Evolutionary conservation across 2,113 vertebrate species (phyloP).

Genomic region (Corythaeola cristata): DNA sequence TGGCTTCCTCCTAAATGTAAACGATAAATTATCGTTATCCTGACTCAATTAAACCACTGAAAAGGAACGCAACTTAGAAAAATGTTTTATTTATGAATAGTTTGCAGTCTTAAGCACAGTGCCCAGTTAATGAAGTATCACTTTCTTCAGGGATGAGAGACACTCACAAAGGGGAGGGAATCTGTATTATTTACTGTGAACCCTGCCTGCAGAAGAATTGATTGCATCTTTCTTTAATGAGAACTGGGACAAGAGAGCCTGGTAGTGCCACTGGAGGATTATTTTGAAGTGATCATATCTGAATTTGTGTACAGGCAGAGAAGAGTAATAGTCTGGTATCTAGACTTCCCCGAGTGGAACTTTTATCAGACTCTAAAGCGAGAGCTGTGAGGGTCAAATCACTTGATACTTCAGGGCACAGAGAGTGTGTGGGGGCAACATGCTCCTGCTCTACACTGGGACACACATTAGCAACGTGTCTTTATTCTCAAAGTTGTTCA

Average conservation of each 20-base stretch:
- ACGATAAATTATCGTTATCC: slow-evolving; percentile 12
- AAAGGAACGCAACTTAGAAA: not conserved
- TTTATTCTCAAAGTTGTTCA: not conserved
- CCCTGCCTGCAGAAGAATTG: slow-evolving; percentile 1
- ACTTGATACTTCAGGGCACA: not conserved
- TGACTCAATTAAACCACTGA: slow-evolving; percentile 22
- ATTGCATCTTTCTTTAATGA: slow-evolving; percentile 41
- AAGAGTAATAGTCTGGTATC: not conserved
- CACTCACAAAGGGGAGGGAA: not conserved
- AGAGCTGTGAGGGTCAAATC: not conserved
- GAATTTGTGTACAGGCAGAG: not conserved
- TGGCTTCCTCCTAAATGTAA: not conserved
- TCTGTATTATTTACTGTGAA: not conserved
- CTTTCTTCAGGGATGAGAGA: slow-evolving; percentile 35
- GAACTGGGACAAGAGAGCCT: slow-evolving; percentile 9
- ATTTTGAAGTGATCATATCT: not conserved
- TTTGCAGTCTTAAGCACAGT: slow-evolving; percentile 19
- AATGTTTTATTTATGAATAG: slow-evolving; percentile 59
- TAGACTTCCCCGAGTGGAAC: not conserved
- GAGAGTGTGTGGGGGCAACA: not conserved
- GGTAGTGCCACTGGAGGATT: slow-evolving; percentile 8
- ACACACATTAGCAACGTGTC: no score
- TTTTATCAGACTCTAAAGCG: not conserved
- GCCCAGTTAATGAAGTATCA: slow-evolving; percentile 36
- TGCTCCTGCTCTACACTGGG: not conserved